Conservation (phyloP, 2,797 vertebrate species). For the Sebastes itinus region DNA sequence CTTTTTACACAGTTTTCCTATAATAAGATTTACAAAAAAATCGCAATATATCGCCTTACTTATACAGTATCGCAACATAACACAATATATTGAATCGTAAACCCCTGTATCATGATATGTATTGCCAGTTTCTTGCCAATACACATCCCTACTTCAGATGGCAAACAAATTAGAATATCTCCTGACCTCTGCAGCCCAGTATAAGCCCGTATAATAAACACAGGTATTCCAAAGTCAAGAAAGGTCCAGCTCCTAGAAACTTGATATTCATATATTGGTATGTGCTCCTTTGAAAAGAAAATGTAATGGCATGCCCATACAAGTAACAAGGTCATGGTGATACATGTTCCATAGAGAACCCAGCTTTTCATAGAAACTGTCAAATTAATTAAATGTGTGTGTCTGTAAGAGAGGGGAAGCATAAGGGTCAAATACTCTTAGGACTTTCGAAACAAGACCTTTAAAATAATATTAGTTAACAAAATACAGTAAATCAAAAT, state of each 20-base stretch:
- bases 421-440: not conserved
- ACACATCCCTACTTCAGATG: not conserved
- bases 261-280: not conserved
- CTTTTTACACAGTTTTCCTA: too few species aligned
- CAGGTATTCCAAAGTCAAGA: not conserved
- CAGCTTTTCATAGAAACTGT: not conserved
- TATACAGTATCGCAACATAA: too few species aligned
- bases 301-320: not conserved
- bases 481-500: conserved; percentile 18
- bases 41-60: too few species aligned
- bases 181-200: not conserved
- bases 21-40: too few species aligned
- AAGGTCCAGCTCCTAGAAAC: not conserved
- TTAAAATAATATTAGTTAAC: not conserved
- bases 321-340: not conserved
- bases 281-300: not conserved
- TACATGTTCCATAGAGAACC: not conserved
- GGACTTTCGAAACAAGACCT: not conserved
- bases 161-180: not conserved
- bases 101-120: fast-evolving
- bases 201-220: not conserved
- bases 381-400: not conserved
- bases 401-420: not conserved
- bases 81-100: too few species aligned
- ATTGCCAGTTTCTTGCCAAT: too few species aligned